Conservation (phyloP, 1,140 invertebrate genomes). For the Camponotus floridanus region DNA sequence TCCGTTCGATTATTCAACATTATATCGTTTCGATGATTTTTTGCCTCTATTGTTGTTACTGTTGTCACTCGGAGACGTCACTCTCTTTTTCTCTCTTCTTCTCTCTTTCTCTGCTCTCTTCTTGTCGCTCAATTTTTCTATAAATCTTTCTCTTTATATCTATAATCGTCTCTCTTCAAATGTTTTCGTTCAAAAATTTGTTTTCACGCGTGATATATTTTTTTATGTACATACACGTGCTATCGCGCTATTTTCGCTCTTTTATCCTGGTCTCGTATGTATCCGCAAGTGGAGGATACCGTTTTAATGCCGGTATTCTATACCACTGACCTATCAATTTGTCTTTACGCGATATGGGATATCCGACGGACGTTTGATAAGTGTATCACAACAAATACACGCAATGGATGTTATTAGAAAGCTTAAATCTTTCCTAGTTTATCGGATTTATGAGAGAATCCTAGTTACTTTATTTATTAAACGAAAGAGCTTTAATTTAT, state of each 20-base stretch:
- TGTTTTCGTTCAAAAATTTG: conserved; percentile 9
- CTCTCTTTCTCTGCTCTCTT: conserved; percentile 71
- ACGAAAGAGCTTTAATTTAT: background rate
- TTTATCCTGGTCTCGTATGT: conserved; percentile 70
- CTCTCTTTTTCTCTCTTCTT: conserved; percentile 70
- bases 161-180: conserved; percentile 9
- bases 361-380: conserved; percentile 44
- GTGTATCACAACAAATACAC: background rate
- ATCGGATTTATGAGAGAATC: background rate
- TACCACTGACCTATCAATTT: conserved; percentile 41
- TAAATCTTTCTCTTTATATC: conserved; percentile 28
- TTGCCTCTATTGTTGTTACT: conserved; percentile 67
- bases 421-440: background rate
- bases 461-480: background rate
- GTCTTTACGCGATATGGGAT: conserved; percentile 17
- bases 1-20: conserved; percentile 69
- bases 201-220: conserved; percentile 49
- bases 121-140: conserved; percentile 59
- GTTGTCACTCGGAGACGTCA: conserved; percentile 76
- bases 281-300: conserved; percentile 64
- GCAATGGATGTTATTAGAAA: background rate
- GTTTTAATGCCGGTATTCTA: conserved; percentile 6
- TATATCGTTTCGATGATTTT: conserved; percentile 71
- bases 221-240: conserved; percentile 52
- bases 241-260: conserved; percentile 54